Percentiles rank a stretch among this genome's conserved stretches.
Evolutionary conservation across 1,140 invertebrate genomes (phyloP).

Genomic region (Neelides sp.): DNA sequence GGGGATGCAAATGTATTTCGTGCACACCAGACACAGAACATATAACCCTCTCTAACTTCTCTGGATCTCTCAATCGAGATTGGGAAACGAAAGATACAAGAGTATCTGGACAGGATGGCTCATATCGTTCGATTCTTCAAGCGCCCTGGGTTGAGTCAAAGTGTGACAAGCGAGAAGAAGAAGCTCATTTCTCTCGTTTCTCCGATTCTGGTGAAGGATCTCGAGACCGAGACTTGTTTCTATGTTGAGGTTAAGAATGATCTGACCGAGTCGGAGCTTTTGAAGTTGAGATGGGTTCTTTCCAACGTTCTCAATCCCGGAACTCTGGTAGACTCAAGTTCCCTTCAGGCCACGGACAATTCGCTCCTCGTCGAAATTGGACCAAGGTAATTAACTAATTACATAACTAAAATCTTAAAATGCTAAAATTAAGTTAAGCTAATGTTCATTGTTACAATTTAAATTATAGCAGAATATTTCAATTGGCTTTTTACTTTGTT

Average conservation of each 20-base stretch:
- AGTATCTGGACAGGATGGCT: slow-evolving; percentile 28
- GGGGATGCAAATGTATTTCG: too few relatives aligned
- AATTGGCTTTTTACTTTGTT: neutral
- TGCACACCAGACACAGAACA: too few relatives aligned
- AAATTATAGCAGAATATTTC: neutral
- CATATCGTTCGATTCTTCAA: slow-evolving; percentile 34
- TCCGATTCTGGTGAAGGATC: slow-evolving; percentile 33
- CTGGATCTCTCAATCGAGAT: neutral
- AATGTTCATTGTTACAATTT: too few relatives aligned
- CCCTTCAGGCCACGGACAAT: slow-evolving; percentile 30
- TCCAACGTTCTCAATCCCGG: slow-evolving; percentile 48
- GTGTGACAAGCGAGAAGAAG: slow-evolving; percentile 28
- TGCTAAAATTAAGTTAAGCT: too few relatives aligned
- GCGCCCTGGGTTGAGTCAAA: slow-evolving; percentile 33
- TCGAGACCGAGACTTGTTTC: slow-evolving; percentile 64
- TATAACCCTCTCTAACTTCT: too few relatives aligned
- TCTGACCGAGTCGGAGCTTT: slow-evolving; percentile 42
- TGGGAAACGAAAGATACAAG: neutral
- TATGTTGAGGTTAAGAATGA: slow-evolving; percentile 52
- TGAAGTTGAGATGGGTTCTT: slow-evolving; percentile 56
- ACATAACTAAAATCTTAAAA: neutral
- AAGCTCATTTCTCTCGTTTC: slow-evolving; percentile 29
- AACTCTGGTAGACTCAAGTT: slow-evolving; percentile 37
- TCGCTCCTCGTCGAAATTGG: slow-evolving; percentile 60
- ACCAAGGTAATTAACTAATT: slow-evolving; percentile 45